Evolutionary conservation across 2,113 vertebrate genomes (phyloP).

Genomic region (Aythya baeri): DNA sequence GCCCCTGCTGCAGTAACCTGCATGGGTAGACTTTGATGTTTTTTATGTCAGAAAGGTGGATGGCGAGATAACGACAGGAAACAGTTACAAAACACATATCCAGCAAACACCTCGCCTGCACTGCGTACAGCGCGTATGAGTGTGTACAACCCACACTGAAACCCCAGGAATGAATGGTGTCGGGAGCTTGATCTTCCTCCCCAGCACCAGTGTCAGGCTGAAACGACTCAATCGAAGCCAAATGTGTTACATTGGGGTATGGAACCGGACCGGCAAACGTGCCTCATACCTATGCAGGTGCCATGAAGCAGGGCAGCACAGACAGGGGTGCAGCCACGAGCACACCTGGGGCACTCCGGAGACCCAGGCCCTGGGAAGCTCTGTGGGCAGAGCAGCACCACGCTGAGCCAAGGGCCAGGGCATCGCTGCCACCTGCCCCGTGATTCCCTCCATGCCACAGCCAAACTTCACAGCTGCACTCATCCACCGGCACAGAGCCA

Average conservation of each 20-base stretch:
- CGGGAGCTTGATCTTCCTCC: not conserved
- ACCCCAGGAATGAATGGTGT: not conserved
- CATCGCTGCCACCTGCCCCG: not conserved
- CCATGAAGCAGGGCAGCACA: not conserved
- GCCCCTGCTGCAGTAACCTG: not conserved
- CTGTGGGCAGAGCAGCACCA: not conserved
- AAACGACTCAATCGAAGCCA: not conserved
- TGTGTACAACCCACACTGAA: not conserved
- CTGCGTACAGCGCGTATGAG: not conserved
- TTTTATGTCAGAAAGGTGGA: not conserved
- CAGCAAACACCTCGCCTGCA: not conserved
- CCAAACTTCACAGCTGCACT: not conserved
- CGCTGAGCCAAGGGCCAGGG: fast-evolving
- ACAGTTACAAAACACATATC: not conserved
- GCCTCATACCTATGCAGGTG: not conserved
- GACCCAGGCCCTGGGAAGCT: fast-evolving
- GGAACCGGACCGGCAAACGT: fast-evolving
- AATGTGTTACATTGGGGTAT: not conserved
- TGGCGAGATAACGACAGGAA: not conserved
- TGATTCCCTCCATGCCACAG: not conserved
- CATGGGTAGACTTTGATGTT: fast-evolving
- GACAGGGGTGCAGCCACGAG: fast-evolving
- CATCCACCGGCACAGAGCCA: fast-evolving
- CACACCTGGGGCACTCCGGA: not conserved
- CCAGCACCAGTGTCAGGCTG: not conserved